Conservation (phyloP, 1,140 invertebrate genomes). For the Temnothorax longispinosus region DNA sequence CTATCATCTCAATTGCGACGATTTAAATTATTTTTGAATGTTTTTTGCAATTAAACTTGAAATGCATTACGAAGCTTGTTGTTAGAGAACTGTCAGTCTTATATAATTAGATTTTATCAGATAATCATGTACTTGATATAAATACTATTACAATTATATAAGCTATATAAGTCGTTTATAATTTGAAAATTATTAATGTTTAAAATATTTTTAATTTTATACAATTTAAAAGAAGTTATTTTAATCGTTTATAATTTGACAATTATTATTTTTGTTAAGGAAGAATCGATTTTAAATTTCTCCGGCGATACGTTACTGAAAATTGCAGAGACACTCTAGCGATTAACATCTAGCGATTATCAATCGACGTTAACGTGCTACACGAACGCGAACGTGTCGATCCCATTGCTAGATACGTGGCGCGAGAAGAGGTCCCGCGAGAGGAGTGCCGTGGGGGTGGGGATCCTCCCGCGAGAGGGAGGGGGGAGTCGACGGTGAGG, state of each 20-base stretch:
- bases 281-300: background rate
- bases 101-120: background rate
- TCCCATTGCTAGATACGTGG: constrained; percentile 36
- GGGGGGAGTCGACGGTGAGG: constrained; percentile 79
- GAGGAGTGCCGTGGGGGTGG: constrained; percentile 68
- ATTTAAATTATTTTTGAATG: background rate
- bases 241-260: background rate
- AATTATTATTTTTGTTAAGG: background rate
- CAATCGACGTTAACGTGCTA: background rate
- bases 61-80: background rate
- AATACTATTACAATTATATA: background rate
- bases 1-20: background rate
- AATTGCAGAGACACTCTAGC: background rate
- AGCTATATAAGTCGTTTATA: too few species aligned
- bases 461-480: constrained; percentile 64
- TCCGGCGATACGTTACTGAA: background rate
- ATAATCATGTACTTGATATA: background rate
- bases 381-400: constrained; percentile 28
- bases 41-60: background rate
- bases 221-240: background rate
- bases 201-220: background rate
- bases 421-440: constrained; percentile 40
- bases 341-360: constrained; percentile 17
- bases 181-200: background rate
- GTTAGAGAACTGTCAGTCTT: background rate